Conservation (phyloP, 37 sponge, comb jelly and placozoan species). For the Ephydatia muelleri region DNA sequence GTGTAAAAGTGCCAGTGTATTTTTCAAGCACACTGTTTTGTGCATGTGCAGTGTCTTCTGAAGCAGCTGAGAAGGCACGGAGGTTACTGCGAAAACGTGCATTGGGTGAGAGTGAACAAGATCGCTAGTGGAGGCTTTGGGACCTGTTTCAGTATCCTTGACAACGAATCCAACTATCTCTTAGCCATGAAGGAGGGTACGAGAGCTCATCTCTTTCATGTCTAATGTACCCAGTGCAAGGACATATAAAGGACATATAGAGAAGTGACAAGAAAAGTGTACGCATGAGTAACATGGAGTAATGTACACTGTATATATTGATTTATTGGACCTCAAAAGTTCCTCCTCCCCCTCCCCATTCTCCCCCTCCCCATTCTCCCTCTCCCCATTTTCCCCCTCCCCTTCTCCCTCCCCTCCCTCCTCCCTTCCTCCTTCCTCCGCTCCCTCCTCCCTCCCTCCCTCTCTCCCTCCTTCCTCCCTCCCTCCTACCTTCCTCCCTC, state of each 20-base stretch:
- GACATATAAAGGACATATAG: no score
- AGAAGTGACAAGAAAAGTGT: no score
- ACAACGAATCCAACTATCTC: slow-evolving; percentile 5
- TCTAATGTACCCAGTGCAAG: background rate
- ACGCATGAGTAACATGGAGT: no score
- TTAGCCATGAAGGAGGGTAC: slow-evolving; percentile 64
- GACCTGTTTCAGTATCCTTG: slow-evolving; percentile 42
- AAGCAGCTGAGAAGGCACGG: slow-evolving; percentile 12
- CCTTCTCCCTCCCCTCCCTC: no score
- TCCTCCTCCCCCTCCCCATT: no score
- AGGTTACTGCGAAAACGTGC: slow-evolving; percentile 33
- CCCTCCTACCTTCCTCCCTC: no score
- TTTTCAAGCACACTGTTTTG: background rate
- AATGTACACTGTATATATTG: background rate
- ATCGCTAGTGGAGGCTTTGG: slow-evolving; percentile 49
- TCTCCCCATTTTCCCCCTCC: no score
- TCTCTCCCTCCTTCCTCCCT: background rate
- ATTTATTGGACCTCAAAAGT: background rate
- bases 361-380: no score
- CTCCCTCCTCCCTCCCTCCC: no score
- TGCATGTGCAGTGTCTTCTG: slow-evolving; percentile 35
- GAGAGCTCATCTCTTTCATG: no score
- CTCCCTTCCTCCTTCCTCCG: no score
- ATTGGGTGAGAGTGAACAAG: slow-evolving; percentile 50
- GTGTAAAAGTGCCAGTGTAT: no score